phyloP scores from a whole-genome alignment of 2,113 vertebrate species.

The Mohoua ochrocephala region DNA sequence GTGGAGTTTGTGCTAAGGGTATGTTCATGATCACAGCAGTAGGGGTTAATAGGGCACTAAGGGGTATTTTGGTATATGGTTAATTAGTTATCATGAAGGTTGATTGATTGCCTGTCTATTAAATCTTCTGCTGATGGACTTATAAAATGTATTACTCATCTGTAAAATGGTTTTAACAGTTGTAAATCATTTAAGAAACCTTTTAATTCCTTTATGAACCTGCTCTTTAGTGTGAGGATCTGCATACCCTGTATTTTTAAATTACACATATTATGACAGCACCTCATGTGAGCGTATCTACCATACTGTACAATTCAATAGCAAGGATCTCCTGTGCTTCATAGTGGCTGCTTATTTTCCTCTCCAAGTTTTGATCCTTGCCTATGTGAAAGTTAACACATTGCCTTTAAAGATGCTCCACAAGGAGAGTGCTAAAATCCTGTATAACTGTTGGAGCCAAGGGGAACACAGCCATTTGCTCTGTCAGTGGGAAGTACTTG shows the following conservation, averaged over 20 bases:
- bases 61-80: not conserved
- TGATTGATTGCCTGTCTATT: slow-evolving; percentile 20
- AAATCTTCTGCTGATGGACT: not conserved
- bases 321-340: not conserved
- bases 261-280: not conserved
- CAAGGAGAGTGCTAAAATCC: not conserved
- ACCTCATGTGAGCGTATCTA: not conserved
- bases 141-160: not conserved
- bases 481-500: not conserved
- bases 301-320: not conserved
- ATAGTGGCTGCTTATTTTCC: not conserved
- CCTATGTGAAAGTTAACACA: not conserved
- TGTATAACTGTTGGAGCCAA: not conserved
- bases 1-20: not conserved
- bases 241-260: not conserved
- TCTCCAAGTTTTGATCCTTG: not conserved
- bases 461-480: not conserved
- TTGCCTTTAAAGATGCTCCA: not conserved
- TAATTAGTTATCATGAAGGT: not conserved
- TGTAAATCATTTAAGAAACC: not conserved
- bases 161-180: not conserved
- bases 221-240: not conserved
- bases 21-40: not conserved
- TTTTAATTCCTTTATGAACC: not conserved
- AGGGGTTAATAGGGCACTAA: not conserved